These are phyloP conservation scores for Aphelenchoides fujianensis DNA, from an alignment of 1,140 invertebrate genomes.

Conservation along the genomic window DNA sequence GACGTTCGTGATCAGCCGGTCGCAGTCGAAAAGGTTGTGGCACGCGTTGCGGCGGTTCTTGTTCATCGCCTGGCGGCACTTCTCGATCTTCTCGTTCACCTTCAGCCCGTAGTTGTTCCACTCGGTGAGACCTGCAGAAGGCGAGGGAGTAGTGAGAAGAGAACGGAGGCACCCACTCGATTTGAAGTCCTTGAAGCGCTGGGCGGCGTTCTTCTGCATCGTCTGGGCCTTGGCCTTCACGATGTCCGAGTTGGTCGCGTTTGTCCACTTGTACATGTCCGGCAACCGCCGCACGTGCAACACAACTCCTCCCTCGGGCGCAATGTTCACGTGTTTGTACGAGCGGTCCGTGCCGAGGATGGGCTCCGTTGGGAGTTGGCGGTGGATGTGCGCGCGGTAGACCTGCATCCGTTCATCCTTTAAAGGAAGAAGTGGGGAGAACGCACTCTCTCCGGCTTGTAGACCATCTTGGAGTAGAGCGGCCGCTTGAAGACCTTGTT, in stretches of 20 bases:
- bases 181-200: constrained; percentile 10
- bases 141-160: neutral
- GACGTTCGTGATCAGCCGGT: neutral
- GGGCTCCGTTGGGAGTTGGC: constrained; percentile 16
- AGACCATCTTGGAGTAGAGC: constrained; percentile 28
- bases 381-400: constrained; percentile 22
- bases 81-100: constrained; percentile 19
- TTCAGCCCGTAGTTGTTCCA: constrained; percentile 20
- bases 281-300: constrained; percentile 16
- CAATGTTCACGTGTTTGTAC: constrained; percentile 24
- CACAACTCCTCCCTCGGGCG: constrained; percentile 23
- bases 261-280: constrained; percentile 21
- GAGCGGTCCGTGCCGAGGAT: constrained; percentile 6
- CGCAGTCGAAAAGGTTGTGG: constrained; percentile 17
- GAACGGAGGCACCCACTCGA: neutral
- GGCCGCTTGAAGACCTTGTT: constrained; percentile 30
- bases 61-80: constrained; percentile 17
- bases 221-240: neutral
- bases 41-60: constrained; percentile 10
- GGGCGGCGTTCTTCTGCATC: neutral
- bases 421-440: no score
- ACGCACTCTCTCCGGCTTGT: constrained; percentile 28
- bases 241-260: constrained; percentile 12
- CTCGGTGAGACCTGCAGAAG: constrained; percentile 12
- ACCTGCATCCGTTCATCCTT: no score